Evolutionary conservation across 92 coral and sea anemone species (phyloP).

Genomic region (Montipora capitata): DNA sequence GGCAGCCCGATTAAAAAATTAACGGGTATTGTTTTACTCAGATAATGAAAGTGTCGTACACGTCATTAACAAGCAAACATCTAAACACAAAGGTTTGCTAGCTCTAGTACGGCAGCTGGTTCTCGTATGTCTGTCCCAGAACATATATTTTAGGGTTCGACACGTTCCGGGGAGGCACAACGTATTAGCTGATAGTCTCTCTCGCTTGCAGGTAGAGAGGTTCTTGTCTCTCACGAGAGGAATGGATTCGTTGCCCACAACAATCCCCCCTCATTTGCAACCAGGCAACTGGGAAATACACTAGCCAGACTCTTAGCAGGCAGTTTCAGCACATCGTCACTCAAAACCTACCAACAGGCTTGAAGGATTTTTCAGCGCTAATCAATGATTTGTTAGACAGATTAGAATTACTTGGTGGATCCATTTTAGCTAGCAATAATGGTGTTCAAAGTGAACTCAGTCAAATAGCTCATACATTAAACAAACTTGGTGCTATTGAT

Average conservation of each 20-base stretch:
- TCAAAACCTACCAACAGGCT: constrained; percentile 15
- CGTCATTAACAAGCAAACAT: constrained; percentile 61
- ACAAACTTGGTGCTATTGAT: too few relatives aligned
- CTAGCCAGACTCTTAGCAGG: constrained; percentile 13
- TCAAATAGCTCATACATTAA: too few relatives aligned
- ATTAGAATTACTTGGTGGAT: too few relatives aligned
- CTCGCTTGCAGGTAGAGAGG: constrained; percentile 50
- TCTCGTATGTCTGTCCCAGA: constrained; percentile 36
- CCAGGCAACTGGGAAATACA: constrained; percentile 53
- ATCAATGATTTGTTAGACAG: too few relatives aligned
- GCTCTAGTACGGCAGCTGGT: constrained; percentile 35
- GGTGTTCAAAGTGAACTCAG: too few relatives aligned
- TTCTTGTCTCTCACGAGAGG: constrained; percentile 15
- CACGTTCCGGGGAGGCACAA: constrained; percentile 42
- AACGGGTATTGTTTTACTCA: constrained; percentile 47
- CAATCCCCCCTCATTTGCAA: constrained; percentile 24
- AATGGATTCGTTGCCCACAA: not conserved
- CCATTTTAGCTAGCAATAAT: too few relatives aligned
- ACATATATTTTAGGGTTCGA: constrained; percentile 50
- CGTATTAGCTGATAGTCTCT: constrained; percentile 16
- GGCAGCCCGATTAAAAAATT: constrained; percentile 43
- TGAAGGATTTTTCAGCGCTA: constrained; percentile 22
- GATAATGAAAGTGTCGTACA: constrained; percentile 49
- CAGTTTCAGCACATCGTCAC: constrained; percentile 26
- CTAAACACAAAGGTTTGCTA: constrained; percentile 38